phyloP scores from a whole-genome alignment of 2,113 vertebrate genomes.

The Paedocypris sp. region DNA sequence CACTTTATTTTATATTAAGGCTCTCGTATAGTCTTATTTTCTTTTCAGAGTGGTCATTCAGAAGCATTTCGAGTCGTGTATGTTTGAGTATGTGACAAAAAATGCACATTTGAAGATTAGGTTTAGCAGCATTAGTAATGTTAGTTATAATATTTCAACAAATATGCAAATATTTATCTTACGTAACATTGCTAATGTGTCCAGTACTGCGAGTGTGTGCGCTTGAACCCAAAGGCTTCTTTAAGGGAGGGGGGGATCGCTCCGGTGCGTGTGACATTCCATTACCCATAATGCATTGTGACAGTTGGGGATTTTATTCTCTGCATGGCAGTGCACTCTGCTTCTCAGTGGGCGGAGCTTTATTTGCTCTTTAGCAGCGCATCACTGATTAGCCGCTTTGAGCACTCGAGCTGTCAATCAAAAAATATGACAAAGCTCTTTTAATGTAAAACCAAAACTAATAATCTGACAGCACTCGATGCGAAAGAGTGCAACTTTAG shows the following conservation, averaged over 20 bases:
- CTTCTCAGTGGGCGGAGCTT: conserved; percentile 4
- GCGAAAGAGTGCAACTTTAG: not conserved
- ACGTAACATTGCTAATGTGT: not conserved
- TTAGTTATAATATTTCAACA: no score
- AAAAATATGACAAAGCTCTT: not conserved
- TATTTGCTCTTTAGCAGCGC: conserved; percentile 50
- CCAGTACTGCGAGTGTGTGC: not conserved
- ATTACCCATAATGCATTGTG: conserved; percentile 48
- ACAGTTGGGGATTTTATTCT: conserved; percentile 52
- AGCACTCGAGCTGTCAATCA: conserved; percentile 16
- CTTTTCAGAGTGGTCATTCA: no score
- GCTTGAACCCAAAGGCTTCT: no score
- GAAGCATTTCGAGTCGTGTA: no score
- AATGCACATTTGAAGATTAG: no score
- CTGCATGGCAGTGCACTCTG: conserved; percentile 38
- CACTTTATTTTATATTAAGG: no score
- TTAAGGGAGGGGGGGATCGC: conserved; percentile 5
- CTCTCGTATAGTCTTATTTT: no score
- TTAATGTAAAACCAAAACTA: not conserved
- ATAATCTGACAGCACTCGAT: not conserved
- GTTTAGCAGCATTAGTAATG: no score
- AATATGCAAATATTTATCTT: no score
- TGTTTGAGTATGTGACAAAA: no score
- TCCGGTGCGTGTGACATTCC: conserved; percentile 19
- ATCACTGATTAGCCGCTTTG: conserved; percentile 34